A percentile compares a stretch with the other conserved stretches of the same genome.
Evolutionary conservation across 1,140 invertebrate species (phyloP).

Genomic region (Atta texana): DNA sequence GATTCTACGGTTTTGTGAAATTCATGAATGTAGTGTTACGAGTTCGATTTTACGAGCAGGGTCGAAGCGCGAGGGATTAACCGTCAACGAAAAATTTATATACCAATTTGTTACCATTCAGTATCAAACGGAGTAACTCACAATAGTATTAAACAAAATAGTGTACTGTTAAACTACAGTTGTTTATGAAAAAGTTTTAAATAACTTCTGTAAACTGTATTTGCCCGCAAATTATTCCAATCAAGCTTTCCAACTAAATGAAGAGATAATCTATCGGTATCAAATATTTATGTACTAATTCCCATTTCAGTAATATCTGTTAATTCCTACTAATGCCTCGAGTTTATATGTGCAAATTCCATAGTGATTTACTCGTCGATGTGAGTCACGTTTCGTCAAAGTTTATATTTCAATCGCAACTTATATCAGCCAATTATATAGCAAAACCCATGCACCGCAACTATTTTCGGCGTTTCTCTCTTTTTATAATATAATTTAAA

Average conservation of each 20-base stretch:
- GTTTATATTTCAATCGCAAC: slow-evolving; percentile 14
- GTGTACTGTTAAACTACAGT: not conserved
- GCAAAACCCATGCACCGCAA: not conserved
- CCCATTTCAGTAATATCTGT: slow-evolving; percentile 9
- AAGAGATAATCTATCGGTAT: not conserved
- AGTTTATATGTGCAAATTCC: slow-evolving; percentile 17
- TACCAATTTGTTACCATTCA: not conserved
- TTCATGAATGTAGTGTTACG: slow-evolving; percentile 8
- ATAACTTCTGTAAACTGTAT: not conserved
- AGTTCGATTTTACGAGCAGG: not conserved
- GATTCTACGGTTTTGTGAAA: slow-evolving; percentile 37
- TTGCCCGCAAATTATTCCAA: not conserved
- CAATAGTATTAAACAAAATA: not conserved
- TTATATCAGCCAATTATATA: not conserved
- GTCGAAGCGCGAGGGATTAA: not conserved
- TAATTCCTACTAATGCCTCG: slow-evolving; percentile 26
- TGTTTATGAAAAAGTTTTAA: not conserved
- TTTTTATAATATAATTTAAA: not conserved
- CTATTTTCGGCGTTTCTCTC: not conserved
- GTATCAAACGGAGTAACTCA: not conserved
- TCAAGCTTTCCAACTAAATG: not conserved
- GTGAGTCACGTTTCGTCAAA: slow-evolving; percentile 19
- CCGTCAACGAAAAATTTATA: slow-evolving; percentile 14
- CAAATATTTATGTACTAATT: slow-evolving; percentile 22
- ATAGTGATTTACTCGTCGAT: slow-evolving; percentile 7